Base-by-base conservation (phyloP, 1,140 invertebrate genomes). In the Eurosta solidaginis region DNA sequence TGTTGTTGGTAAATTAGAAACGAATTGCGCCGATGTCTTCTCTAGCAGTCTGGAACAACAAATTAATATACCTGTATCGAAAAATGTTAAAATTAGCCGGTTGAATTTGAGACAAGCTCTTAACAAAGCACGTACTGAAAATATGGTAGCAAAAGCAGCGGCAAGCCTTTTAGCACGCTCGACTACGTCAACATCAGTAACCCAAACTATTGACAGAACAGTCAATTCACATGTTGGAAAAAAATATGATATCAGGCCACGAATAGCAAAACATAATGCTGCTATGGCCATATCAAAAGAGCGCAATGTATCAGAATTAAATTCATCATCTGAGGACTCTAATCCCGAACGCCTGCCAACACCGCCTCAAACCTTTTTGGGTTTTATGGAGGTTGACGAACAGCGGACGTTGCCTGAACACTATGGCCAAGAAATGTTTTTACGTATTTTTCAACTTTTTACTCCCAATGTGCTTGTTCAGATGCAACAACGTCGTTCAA, bases 371-470 rank as follows among this genome's bases (percentile, higher is more conserved):
- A 81, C 82, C 10, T 84, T 82, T 74, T 85, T 82, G 84, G n/a
- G n/a, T n/a, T 14, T n/a, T 1, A 81, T 83, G 47, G 85, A 86
- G 63, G 81, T 82, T 6, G 80, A 83, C 7, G 84, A 87, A 45
- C 81, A 44, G 1, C 82, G 83, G 25, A 81, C 80, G 6, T 47
- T 79, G 49, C 81, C 85, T 17, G 20, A 45, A 3, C 84, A 87
- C 29, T 86, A 85, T 42, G 82, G 83, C 10, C 83, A 84, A 50
- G 86, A 86, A 80, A 44, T 79, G 50, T 87, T 87, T 68, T 80
- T 87, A 2, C 73, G 82, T 0, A 52, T 86, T 0, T 87, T 87
- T 40, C 79, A 80, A 4, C 80, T 87, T 6, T 85, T 82, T 42
- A 85, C 86, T 1, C 82, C 80, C 0, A 82, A 85, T 14, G 78